Percentiles rank a stretch among this genome's conserved stretches.
Conservation (phyloP, 2,888 invertebrate species). For the Drosophila limbata region DNA sequence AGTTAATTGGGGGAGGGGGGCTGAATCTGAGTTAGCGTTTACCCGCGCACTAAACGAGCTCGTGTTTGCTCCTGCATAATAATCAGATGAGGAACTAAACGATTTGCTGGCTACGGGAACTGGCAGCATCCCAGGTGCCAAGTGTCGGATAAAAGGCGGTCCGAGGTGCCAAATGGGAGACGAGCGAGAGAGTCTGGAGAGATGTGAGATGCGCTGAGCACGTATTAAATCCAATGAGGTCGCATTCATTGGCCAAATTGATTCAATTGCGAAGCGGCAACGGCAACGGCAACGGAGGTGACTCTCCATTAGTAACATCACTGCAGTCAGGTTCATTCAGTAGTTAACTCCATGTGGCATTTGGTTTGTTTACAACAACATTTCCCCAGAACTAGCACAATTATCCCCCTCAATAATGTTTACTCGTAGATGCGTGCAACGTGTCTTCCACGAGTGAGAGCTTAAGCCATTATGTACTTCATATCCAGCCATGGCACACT, state of each 20-base stretch:
- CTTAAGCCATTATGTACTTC: conserved; percentile 6
- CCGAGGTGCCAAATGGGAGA: conserved; percentile 8
- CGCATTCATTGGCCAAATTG: conserved; percentile 75
- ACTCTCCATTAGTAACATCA: conserved; percentile 31
- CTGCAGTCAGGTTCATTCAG: conserved; percentile 52
- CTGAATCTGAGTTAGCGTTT: conserved; percentile 15
- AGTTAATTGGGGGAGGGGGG: not conserved
- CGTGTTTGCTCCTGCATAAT: conserved; percentile 67
- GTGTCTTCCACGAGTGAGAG: not conserved
- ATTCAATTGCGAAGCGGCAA: conserved; percentile 56
- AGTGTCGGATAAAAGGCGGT: conserved; percentile 11
- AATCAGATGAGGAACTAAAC: conserved; percentile 61
- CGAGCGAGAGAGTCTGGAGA: not conserved
- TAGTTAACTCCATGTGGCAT: conserved; percentile 51
- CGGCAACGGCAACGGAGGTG: conserved; percentile 17
- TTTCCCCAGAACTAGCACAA: conserved; percentile 26
- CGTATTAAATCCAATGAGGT: conserved; percentile 77
- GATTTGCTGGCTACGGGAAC: conserved; percentile 33
- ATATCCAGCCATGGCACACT: conserved; percentile 11
- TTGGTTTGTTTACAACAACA: conserved; percentile 37
- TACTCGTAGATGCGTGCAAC: conserved; percentile 4
- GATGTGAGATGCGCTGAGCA: conserved; percentile 44
- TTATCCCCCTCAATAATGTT: conserved; percentile 20
- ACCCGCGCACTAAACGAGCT: conserved; percentile 36
- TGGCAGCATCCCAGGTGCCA: conserved; percentile 27